phyloP scores from a whole-genome alignment of 2,888 invertebrate species.

The Ormyrus pomaceus region DNA sequence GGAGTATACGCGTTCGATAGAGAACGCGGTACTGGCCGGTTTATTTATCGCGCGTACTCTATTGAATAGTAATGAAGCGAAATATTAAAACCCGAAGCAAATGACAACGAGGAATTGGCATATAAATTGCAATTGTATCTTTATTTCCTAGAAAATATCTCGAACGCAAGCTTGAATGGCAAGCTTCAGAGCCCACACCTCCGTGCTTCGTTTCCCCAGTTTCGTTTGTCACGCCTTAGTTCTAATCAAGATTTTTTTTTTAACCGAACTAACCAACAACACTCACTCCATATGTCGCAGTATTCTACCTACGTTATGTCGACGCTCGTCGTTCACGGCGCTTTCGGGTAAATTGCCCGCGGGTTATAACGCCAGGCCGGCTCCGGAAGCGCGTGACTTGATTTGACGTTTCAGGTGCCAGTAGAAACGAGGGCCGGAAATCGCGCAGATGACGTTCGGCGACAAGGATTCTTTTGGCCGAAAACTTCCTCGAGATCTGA shows the following conservation, averaged over 20 bases:
- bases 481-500: conserved; percentile 7
- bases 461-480: conserved; percentile 44
- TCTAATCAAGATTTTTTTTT: conserved; percentile 28
- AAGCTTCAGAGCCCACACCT: conserved; percentile 41
- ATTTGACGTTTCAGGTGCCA: conserved; percentile 42
- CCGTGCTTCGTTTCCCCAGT: conserved; percentile 19
- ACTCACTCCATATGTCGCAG: conserved; percentile 36
- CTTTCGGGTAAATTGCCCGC: conserved; percentile 16
- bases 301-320: neutral
- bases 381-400: neutral
- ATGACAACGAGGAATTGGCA: too few species aligned
- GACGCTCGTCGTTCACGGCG: conserved; percentile 8
- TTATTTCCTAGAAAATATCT: too few species aligned
- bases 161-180: neutral
- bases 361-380: neutral
- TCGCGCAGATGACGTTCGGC: conserved; percentile 63
- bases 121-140: too few species aligned
- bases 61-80: too few species aligned
- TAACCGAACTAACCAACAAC: conserved; percentile 9
- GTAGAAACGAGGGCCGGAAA: conserved; percentile 3
- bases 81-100: too few species aligned
- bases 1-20: too few species aligned
- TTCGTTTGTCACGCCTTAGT: conserved; percentile 34
- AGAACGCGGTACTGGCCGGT: too few species aligned
- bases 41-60: too few species aligned